phyloP scores from a whole-genome alignment of 2,888 invertebrate genomes.

The Tetropium fuscum region DNA sequence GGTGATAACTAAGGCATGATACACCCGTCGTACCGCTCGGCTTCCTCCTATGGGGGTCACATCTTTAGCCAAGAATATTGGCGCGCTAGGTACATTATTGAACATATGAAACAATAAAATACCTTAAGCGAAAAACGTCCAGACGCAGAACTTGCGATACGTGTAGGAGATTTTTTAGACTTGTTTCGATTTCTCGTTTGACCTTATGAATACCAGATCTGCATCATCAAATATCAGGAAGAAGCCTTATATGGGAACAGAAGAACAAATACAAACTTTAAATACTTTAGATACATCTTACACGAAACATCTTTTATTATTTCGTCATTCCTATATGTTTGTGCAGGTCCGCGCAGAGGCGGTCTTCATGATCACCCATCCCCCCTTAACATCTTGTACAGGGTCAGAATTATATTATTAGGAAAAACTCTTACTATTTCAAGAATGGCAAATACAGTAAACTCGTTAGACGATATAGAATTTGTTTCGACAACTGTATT shows the following conservation, averaged over 20 bases:
- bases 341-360: slow-evolving; percentile 18
- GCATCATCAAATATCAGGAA: slow-evolving; percentile 4
- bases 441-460: slow-evolving; percentile 1
- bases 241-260: slow-evolving; percentile 10
- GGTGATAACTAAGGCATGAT: no score
- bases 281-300: not conserved
- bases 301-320: slow-evolving; percentile 1
- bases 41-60: no score
- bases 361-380: slow-evolving; percentile 34
- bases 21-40: no score
- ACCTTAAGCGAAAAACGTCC: no score
- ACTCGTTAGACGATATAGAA: slow-evolving; percentile 3
- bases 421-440: slow-evolving; percentile 28
- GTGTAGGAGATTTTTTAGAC: slow-evolving; percentile 8
- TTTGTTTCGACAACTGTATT: not conserved
- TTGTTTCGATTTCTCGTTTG: not conserved
- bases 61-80: no score
- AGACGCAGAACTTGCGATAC: slow-evolving; percentile 2
- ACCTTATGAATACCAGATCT: slow-evolving; percentile 1
- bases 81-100: no score
- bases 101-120: no score
- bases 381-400: slow-evolving; percentile 29
- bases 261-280: slow-evolving; percentile 1
- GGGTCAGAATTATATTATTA: slow-evolving; percentile 32
- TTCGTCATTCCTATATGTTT: not conserved